Base-by-base conservation (phyloP, 2,113 vertebrate genomes). In the Phrynocephalus versicolor region DNA sequence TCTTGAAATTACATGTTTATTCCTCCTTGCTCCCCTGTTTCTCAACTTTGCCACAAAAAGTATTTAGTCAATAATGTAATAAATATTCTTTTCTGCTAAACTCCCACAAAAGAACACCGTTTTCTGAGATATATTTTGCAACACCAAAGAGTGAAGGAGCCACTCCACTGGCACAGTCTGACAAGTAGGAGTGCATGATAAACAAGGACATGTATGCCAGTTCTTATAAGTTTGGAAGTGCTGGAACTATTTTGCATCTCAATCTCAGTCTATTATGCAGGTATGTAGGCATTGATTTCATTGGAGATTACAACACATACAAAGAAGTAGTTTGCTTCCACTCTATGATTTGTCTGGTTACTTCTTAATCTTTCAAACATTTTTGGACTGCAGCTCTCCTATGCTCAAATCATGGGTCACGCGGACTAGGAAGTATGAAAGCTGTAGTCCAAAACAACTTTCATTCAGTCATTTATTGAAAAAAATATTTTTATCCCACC, bases 31-130 rank as follows among this genome's bases (percentile, higher is more conserved):
- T 91, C 91, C 89, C 78, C 79, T 91, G 71, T 83, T 90, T 91
- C 85, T 90, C 89, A 77, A 88, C n/a, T n/a, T 0, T 18, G 62
- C 83, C 87, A 82, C 35, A 87, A 93, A 92, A 51, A 6, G 84
- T 37, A 88, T 70, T 89, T 91, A 90, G 90, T 92, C 84, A 92
- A 85, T 89, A 93, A 84, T 89, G 87, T 90, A 83, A 86, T 89
- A 92, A 90, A 85, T 90, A 85, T 27, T 83, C 89, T 93, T 82
- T 93, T 90, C 77, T 91, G 2, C 76, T 92, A 51, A 65, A 67
- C 45, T 82, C 35, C 81, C 82, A 85, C 19, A 89, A 73, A 87
- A 80, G 51, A 35, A 91, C 86, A 88, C 79, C 88, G 9, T 89
- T 14, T 87, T 35, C 78, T 89, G 39, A 80, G n/a, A 81, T 6